phyloP scores from a whole-genome alignment of 2,888 invertebrate species.

The Morpho achilles region DNA sequence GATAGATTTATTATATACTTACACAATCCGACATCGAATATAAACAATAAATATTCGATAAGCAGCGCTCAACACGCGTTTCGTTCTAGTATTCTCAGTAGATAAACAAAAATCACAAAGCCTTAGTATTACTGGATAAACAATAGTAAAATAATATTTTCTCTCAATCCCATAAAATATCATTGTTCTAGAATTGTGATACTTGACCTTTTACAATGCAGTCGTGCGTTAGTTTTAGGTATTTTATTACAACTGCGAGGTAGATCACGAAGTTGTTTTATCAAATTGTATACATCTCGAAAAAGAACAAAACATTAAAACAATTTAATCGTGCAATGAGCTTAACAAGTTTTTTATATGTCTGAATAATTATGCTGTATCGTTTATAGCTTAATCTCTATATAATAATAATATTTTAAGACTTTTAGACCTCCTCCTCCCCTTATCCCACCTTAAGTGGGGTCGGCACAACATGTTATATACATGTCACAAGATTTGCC shows the following conservation, averaged over 20 bases:
- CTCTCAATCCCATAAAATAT: slow-evolving; percentile 8
- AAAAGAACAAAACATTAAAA: slow-evolving; percentile 15
- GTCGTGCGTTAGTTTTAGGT: slow-evolving; percentile 25
- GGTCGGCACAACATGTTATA: too few relatives aligned
- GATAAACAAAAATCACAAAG: too few relatives aligned
- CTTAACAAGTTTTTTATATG: slow-evolving; percentile 12
- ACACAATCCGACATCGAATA: too few relatives aligned
- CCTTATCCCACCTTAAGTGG: too few relatives aligned
- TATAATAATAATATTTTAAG: too few relatives aligned
- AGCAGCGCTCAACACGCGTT: too few relatives aligned
- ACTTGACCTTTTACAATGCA: slow-evolving; percentile 24
- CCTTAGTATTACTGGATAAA: background rate
- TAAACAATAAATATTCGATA: too few relatives aligned
- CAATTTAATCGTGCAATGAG: slow-evolving; percentile 15
- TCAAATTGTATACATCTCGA: slow-evolving; percentile 25
- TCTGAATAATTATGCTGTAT: background rate
- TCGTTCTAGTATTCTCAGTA: too few relatives aligned
- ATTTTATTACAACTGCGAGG: slow-evolving; percentile 20
- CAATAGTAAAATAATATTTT: slow-evolving; percentile 7
- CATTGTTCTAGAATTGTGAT: slow-evolving; percentile 13
- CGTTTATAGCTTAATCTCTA: too few relatives aligned
- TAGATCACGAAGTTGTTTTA: slow-evolving; percentile 24
- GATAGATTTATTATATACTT: too few relatives aligned
- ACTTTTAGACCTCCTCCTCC: too few relatives aligned
- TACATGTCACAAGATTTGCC: too few relatives aligned